These are phyloP conservation scores for Zaprionus davidi DNA, from an alignment of 1,140 invertebrate species.

Conservation along the genomic window DNA sequence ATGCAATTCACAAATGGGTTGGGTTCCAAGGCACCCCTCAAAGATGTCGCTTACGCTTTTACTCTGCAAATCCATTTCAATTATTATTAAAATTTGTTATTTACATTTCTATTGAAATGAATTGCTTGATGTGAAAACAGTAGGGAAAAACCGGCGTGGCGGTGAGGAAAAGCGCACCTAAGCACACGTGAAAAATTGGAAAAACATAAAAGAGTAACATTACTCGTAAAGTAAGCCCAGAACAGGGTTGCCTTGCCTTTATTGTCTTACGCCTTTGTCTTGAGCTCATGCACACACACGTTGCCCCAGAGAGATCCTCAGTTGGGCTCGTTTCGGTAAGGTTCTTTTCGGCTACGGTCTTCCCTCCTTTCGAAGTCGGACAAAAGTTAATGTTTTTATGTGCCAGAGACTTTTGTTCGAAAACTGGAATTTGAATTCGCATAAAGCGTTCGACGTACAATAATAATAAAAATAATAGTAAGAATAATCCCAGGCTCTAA, in stretches of 20 bases:
- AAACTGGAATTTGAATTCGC: constrained; percentile 70
- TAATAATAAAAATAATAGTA: constrained; percentile 37
- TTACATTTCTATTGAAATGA: constrained; percentile 81
- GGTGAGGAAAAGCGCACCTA: constrained; percentile 44
- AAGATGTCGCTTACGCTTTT: constrained; percentile 19
- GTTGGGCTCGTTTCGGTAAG: constrained; percentile 13
- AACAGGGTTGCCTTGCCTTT: constrained; percentile 53
- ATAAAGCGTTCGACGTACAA: constrained; percentile 44
- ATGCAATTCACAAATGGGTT: constrained; percentile 53
- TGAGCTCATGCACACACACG: constrained; percentile 18
- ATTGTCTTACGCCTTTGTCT: constrained; percentile 51
- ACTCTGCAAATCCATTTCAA: constrained; percentile 69
- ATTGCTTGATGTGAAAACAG: constrained; percentile 33
- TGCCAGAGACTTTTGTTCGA: constrained; percentile 63
- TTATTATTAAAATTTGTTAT: constrained; percentile 80
- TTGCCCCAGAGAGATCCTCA: constrained; percentile 39
- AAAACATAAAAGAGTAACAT: constrained; percentile 68
- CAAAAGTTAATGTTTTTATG: constrained; percentile 74
- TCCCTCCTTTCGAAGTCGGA: constrained; percentile 29
- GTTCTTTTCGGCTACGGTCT: constrained; percentile 9
- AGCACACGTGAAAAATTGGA: constrained; percentile 66
- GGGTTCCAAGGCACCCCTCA: constrained; percentile 35
- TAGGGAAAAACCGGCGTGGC: not conserved
- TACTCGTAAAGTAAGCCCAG: constrained; percentile 36
- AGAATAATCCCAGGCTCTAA: constrained; percentile 34